Evolutionary conservation across 2,888 invertebrate species (phyloP).

Genomic region (Leistus spinibarbis): DNA sequence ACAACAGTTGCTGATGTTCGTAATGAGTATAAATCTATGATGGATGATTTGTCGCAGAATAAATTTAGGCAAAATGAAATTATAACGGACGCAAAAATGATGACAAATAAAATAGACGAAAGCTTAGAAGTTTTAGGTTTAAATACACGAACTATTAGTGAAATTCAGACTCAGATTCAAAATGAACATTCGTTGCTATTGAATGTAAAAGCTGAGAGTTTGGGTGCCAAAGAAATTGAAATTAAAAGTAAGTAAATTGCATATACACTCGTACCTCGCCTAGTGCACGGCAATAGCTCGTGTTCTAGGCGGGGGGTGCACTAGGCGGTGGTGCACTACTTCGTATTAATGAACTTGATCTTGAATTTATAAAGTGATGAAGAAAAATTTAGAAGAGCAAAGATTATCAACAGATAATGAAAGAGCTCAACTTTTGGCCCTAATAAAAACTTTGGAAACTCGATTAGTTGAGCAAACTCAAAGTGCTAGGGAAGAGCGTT

Average conservation of each 20-base stretch:
- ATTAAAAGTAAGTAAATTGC: constrained; percentile 60
- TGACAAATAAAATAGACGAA: constrained; percentile 60
- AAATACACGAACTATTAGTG: constrained; percentile 58
- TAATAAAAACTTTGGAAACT: constrained; percentile 62
- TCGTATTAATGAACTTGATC: not conserved
- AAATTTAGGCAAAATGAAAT: constrained; percentile 61
- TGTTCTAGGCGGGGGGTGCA: too few species aligned
- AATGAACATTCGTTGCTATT: constrained; percentile 57
- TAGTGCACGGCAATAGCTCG: not conserved
- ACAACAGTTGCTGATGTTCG: constrained; percentile 61
- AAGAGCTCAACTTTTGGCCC: constrained; percentile 60
- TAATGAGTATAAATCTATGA: constrained; percentile 60
- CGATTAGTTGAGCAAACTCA: constrained; percentile 65
- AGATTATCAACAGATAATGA: constrained; percentile 63
- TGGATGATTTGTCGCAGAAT: constrained; percentile 65
- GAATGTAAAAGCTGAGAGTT: constrained; percentile 58
- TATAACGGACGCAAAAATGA: constrained; percentile 60
- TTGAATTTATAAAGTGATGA: constrained; percentile 57
- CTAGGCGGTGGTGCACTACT: not conserved
- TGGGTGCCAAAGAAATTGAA: constrained; percentile 63
- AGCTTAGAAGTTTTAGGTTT: constrained; percentile 59
- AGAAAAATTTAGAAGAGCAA: constrained; percentile 62
- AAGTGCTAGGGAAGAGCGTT: constrained; percentile 56
- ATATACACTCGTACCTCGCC: too few species aligned
- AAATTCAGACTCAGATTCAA: constrained; percentile 60